phyloP scores from a whole-genome alignment of 1,140 invertebrate genomes.

The Macrobrachium nipponense region DNA sequence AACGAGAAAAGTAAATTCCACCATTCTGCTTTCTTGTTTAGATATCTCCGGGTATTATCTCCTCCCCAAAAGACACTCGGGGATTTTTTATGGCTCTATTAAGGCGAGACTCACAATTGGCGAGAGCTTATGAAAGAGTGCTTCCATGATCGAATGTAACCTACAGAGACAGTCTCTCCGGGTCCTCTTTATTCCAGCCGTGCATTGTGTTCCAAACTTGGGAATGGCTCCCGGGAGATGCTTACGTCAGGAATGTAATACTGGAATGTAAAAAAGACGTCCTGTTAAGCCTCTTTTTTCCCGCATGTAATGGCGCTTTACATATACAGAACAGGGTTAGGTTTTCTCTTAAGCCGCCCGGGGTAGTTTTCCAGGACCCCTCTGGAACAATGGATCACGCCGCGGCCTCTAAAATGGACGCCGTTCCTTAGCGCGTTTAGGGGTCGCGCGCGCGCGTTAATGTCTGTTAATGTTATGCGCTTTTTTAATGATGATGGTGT shows the following conservation, averaged over 20 bases:
- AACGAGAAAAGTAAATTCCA: too few species aligned
- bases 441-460: background rate
- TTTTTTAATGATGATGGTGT: background rate
- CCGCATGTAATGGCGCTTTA: conserved; percentile 57
- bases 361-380: conserved; percentile 27
- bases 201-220: conserved; percentile 55
- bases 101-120: background rate
- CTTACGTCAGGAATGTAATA: conserved; percentile 58
- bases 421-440: background rate
- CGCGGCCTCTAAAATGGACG: conserved; percentile 26
- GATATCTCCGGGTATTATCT: too few species aligned
- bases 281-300: conserved; percentile 47
- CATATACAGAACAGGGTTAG: conserved; percentile 48
- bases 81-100: background rate
- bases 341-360: conserved; percentile 45
- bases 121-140: conserved; percentile 40
- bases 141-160: conserved; percentile 38
- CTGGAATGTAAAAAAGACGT: conserved; percentile 58
- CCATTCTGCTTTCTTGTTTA: too few species aligned
- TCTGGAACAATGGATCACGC: conserved; percentile 30
- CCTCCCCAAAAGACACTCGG: too few species aligned
- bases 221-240: conserved; percentile 47
- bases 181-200: conserved; percentile 24
- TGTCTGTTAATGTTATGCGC: conserved; percentile 37
- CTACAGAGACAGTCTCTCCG: conserved; percentile 13